Evolutionary conservation across 1,140 invertebrate genomes (phyloP).

Genomic region (Brachionus plicatilis): DNA sequence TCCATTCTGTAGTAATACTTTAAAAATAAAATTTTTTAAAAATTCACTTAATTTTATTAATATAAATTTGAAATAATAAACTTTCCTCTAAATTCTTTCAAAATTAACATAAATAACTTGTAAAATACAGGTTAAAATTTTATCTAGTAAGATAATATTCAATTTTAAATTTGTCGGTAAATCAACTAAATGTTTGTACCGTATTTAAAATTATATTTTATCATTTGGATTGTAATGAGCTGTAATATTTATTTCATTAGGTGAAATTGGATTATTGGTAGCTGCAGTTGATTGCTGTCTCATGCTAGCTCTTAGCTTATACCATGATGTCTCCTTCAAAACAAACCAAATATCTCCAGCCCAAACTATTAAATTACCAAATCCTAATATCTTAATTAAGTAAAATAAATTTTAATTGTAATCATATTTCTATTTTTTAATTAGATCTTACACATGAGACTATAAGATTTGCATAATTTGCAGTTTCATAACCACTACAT

Average conservation of each 20-base stretch:
- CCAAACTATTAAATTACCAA: slow-evolving; percentile 30
- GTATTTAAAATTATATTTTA: background rate
- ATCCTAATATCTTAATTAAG: slow-evolving; percentile 26
- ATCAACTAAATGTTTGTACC: no score
- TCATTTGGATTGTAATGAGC: slow-evolving; percentile 25
- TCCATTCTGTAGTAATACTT: no score
- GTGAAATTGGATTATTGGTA: background rate
- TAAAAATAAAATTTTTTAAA: no score
- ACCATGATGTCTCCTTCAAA: slow-evolving; percentile 23
- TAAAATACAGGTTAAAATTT: no score
- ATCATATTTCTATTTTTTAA: background rate
- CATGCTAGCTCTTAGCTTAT: background rate
- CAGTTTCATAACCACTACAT: background rate
- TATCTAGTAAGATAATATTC: no score
- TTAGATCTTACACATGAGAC: background rate
- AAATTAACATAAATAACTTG: no score
- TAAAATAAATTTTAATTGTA: background rate
- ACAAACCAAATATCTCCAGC: slow-evolving; percentile 26
- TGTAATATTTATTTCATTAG: background rate
- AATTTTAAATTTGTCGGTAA: no score
- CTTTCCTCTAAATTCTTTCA: no score
- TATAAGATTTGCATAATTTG: slow-evolving; percentile 28
- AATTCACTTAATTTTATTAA: no score
- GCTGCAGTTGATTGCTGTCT: background rate
- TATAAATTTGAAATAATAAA: no score